These are phyloP conservation scores for Rhegmatorhina hoffmannsi DNA, from an alignment of 2,113 vertebrate species.

Conservation along the genomic window DNA sequence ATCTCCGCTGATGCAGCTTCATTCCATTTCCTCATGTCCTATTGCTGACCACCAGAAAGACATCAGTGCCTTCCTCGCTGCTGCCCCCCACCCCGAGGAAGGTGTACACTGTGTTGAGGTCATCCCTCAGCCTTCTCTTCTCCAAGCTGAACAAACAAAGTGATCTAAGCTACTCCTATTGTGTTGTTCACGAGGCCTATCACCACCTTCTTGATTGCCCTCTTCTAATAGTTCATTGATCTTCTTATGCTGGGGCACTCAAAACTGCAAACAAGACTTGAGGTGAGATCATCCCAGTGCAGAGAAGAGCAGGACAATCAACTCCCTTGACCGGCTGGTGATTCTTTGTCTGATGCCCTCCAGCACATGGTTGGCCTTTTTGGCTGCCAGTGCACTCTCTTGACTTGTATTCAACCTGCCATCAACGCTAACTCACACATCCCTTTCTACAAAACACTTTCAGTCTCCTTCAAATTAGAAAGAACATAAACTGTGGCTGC, in stretches of 20 bases:
- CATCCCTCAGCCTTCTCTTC: too few relatives aligned
- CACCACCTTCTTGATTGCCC: rapidly evolving
- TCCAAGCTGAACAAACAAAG: not conserved
- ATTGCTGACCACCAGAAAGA: not conserved
- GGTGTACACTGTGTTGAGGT: too few relatives aligned
- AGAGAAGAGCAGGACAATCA: not conserved
- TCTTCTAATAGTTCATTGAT: not conserved
- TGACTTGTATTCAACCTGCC: rapidly evolving
- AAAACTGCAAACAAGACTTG: rapidly evolving
- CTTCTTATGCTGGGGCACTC: rapidly evolving
- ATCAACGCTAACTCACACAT: not conserved
- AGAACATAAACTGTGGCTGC: not conserved
- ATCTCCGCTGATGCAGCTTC: not conserved
- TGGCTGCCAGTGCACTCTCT: not conserved
- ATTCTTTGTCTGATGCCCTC: not conserved
- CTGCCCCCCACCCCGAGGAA: not conserved
- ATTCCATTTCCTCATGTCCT: not conserved
- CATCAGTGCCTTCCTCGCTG: not conserved
- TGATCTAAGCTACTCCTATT: not conserved
- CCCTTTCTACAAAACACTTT: not conserved
- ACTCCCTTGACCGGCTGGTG: rapidly evolving
- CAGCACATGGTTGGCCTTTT: rapidly evolving
- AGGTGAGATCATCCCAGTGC: rapidly evolving
- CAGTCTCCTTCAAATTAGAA: not conserved
- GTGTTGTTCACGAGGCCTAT: not conserved